phyloP scores from a whole-genome alignment of 1,140 invertebrate species.

The Potamilus streckersoni region DNA sequence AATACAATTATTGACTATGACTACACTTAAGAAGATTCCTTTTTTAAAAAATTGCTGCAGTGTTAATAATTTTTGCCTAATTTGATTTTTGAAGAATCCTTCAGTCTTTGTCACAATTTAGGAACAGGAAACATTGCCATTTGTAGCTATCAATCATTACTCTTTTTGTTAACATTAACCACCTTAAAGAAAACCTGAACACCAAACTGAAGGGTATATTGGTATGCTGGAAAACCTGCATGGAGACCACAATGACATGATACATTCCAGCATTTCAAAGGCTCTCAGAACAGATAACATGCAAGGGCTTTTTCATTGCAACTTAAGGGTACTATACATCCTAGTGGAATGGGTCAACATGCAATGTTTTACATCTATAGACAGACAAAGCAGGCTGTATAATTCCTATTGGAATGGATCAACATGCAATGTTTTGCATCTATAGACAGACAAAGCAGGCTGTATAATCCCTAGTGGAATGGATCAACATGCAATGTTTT shows the following conservation, averaged over 20 bases:
- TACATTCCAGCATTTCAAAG: constrained; percentile 90
- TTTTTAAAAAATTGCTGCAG: too few species aligned
- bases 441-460: too few species aligned
- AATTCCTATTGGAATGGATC: too few species aligned
- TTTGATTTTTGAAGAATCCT: too few species aligned
- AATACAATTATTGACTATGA: too few species aligned
- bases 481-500: too few species aligned
- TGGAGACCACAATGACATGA: constrained; percentile 80
- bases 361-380: constrained; percentile 83
- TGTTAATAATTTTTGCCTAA: too few species aligned
- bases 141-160: neutral
- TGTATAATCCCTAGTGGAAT: too few species aligned
- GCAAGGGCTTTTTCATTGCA: constrained; percentile 84
- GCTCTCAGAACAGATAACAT: constrained; percentile 93
- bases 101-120: too few species aligned
- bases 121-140: too few species aligned
- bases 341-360: constrained; percentile 95
- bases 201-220: constrained; percentile 43
- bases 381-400: constrained; percentile 89
- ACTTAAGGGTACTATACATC: constrained; percentile 88
- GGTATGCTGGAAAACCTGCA: constrained; percentile 46
- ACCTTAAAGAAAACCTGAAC: constrained; percentile 55
- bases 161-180: constrained; percentile 60
- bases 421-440: too few species aligned
- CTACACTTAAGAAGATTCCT: too few species aligned